phyloP scores from a whole-genome alignment of 2,888 invertebrate species.

The Lycocerus yunnanus region DNA sequence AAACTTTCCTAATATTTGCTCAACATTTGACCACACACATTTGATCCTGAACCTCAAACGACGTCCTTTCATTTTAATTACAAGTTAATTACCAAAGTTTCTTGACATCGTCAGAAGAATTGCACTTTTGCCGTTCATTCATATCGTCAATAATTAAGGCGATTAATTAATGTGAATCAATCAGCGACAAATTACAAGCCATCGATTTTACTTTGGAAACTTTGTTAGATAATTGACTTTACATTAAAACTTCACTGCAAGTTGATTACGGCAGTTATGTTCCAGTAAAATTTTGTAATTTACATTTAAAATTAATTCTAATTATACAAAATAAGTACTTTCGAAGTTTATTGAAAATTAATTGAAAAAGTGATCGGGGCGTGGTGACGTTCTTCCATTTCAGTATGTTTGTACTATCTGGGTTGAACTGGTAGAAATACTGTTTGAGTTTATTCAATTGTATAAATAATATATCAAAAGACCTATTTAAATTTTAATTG shows the following conservation, averaged over 20 bases:
- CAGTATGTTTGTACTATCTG: neutral
- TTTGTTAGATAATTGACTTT: conserved; percentile 7
- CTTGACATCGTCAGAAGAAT: neutral
- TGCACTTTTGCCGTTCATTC: neutral
- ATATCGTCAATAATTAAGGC: conserved; percentile 2
- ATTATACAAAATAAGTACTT: neutral
- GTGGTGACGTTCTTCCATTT: neutral
- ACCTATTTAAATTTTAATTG: no score
- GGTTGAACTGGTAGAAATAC: no score
- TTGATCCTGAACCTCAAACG: neutral
- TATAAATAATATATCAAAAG: no score
- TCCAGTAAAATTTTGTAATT: neutral
- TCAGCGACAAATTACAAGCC: conserved; percentile 12
- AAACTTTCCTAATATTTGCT: neutral
- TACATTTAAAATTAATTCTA: neutral
- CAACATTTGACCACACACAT: neutral
- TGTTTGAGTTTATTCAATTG: no score
- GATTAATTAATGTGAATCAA: conserved; percentile 1
- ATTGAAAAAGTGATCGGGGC: neutral
- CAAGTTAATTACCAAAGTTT: neutral
- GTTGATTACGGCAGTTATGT: neutral
- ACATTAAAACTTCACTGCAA: conserved; percentile 11
- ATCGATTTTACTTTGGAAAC: conserved; percentile 2
- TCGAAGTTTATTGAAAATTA: neutral
- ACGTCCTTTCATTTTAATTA: neutral